Percentiles rank a stretch among this genome's conserved stretches.
These are phyloP conservation scores for Clarias platycephalus DNA, from an alignment of 2,797 vertebrate genomes.

Conservation along the genomic window DNA sequence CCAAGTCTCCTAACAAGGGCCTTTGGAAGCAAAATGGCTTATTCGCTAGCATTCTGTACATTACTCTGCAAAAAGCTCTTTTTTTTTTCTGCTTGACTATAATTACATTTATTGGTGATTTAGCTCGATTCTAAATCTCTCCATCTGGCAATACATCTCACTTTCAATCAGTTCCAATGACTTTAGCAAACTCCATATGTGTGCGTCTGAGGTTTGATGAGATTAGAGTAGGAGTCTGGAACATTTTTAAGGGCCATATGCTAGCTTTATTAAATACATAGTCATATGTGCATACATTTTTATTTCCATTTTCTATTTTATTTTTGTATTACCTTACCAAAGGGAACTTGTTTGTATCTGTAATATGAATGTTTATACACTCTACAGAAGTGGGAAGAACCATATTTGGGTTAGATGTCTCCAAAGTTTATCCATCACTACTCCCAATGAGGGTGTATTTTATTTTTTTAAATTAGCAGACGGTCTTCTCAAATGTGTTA, in stretches of 20 bases:
- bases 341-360: background rate
- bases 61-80: slow-evolving; percentile 1
- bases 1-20: slow-evolving; percentile 23
- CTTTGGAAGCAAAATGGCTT: slow-evolving; percentile 18
- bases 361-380: background rate
- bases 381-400: background rate
- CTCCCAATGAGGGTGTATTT: background rate
- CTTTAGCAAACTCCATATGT: slow-evolving; percentile 30
- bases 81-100: background rate
- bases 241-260: slow-evolving; percentile 5
- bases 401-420: slow-evolving; percentile 16
- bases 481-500: no score
- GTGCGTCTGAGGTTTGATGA: slow-evolving; percentile 5
- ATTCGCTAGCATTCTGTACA: background rate
- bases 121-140: slow-evolving; percentile 9
- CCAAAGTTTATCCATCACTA: background rate
- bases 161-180: slow-evolving; percentile 14
- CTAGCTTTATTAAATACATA: background rate
- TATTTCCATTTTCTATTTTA: background rate
- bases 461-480: background rate
- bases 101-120: slow-evolving; percentile 30
- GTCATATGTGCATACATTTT: background rate
- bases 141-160: slow-evolving; percentile 15
- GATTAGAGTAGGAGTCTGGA: slow-evolving; percentile 21
- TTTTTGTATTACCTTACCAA: background rate